These are phyloP conservation scores for Acridotheres tristis DNA, from an alignment of 2,797 vertebrate species.

Conservation along the genomic window DNA sequence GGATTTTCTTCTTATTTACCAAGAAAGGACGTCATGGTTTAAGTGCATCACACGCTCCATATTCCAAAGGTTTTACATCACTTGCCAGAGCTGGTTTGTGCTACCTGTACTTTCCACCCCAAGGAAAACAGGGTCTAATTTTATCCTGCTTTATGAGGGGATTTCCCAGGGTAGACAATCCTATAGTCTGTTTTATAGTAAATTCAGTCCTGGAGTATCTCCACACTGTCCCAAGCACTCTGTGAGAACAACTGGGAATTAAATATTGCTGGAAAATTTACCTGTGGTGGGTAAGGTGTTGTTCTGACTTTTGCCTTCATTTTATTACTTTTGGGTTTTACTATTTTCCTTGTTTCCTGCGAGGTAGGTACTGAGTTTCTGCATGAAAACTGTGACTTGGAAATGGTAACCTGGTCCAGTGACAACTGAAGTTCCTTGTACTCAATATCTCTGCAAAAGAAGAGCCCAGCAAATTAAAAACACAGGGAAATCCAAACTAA, in stretches of 20 bases:
- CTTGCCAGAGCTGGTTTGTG: neutral
- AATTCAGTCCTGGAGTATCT: neutral
- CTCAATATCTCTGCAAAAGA: slow-evolving; percentile 85
- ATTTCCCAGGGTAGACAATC: neutral
- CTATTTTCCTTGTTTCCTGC: slow-evolving; percentile 85
- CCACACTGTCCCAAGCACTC: neutral
- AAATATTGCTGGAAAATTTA: slow-evolving; percentile 49
- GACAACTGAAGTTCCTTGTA: slow-evolving; percentile 90
- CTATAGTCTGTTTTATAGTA: neutral
- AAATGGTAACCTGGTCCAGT: slow-evolving; percentile 84
- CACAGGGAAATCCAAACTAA: neutral
- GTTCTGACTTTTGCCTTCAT: slow-evolving; percentile 85
- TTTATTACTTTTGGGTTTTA: slow-evolving; percentile 84
- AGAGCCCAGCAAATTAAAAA: neutral
- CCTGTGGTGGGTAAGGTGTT: slow-evolving; percentile 87
- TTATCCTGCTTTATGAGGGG: neutral
- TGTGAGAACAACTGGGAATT: neutral
- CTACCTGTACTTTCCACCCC: neutral
- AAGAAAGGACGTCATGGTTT: accelerated
- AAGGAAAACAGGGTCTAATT: neutral
- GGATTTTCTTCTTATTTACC: neutral
- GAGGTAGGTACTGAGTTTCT: slow-evolving; percentile 80
- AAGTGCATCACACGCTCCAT: neutral
- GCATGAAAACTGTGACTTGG: slow-evolving; percentile 80
- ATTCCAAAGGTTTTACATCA: neutral